These are phyloP conservation scores for Tillus elongatus DNA, from an alignment of 2,888 invertebrate species.

Conservation along the genomic window DNA sequence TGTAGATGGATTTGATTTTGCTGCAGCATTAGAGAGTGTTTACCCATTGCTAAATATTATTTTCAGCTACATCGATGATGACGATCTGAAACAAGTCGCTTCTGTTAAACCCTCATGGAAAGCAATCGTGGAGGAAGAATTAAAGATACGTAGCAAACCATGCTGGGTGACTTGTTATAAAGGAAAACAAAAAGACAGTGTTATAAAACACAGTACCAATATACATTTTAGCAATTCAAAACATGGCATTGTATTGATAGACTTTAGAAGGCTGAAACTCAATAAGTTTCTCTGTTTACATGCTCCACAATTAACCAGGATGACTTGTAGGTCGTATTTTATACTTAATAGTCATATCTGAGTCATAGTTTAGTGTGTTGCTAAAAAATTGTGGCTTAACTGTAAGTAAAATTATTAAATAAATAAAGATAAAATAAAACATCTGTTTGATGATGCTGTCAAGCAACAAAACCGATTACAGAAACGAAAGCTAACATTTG, in stretches of 20 bases:
- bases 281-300: slow-evolving; percentile 29
- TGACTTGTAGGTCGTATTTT: slow-evolving; percentile 18
- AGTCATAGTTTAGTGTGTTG: too few relatives aligned
- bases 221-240: slow-evolving; percentile 26
- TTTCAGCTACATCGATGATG: slow-evolving; percentile 28
- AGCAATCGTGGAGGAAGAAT: slow-evolving; percentile 22
- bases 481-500: too few relatives aligned
- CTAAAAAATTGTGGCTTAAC: too few relatives aligned
- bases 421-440: too few relatives aligned
- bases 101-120: slow-evolving; percentile 30
- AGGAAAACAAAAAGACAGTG: slow-evolving; percentile 13
- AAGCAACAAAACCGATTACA: too few relatives aligned
- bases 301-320: slow-evolving; percentile 9
- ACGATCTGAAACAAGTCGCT: slow-evolving; percentile 26
- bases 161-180: slow-evolving; percentile 30
- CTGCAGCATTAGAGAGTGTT: slow-evolving; percentile 27
- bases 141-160: slow-evolving; percentile 24
- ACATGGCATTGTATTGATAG: slow-evolving; percentile 29
- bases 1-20: slow-evolving; percentile 32
- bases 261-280: slow-evolving; percentile 25
- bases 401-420: too few relatives aligned
- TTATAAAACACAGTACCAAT: slow-evolving; percentile 24
- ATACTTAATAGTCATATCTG: too few relatives aligned
- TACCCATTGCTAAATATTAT: slow-evolving; percentile 31
- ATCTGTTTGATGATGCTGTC: too few relatives aligned